Base-by-base conservation (phyloP, 2,797 vertebrate genomes). In the Agapornis canus region DNA sequence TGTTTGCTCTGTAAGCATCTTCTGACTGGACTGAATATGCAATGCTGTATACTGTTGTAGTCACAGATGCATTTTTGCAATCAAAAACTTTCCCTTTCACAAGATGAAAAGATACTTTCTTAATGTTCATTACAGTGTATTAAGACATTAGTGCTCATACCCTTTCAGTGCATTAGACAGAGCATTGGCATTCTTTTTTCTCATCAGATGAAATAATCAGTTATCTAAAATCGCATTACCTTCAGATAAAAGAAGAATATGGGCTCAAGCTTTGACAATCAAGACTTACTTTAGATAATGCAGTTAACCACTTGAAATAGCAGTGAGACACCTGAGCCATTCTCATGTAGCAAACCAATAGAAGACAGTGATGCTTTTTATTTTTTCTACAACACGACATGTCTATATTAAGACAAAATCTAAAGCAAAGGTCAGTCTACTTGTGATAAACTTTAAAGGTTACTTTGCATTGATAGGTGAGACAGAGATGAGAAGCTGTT, bases 171-270 rank as follows among this genome's bases (percentile, higher is more conserved):
- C 95, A 94, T 96, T 96, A 96, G 82, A 11, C 75, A 42, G 72
- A 84, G n/a, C 73, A 40, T 20, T 83, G 65, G 49, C 63, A 8
- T 94, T 91, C 85, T 86, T 48, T 84, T 86, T 95, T 91, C 76
- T 91, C 79, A 61, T 95, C 76, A 66, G 82, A 93, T 84, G 92
- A 94, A 92, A 95, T 89, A 96, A 95, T 93, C 54, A 8, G 71
- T 96, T 96, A 90, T 78, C 73, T 91, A 72, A 85, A 96, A 96
- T 95, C 90, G 63, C 85, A 92, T 97, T 96, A 90, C 63, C 80
- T 96, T 94, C 89, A 77, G 64, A 92, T 89, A 73, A 89, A 94
- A 76, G 73, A 83, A 81, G 86, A 93, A 92, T 73, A 95, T 43
- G 63, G 77, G 68, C 82, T 92, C 43, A 88, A 77, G 89, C 87